A percentile compares a stretch with the other conserved stretches of the same genome.
These are phyloP conservation scores for Oxycera nigricornis DNA, from an alignment of 2,888 invertebrate species.

Conservation along the genomic window DNA sequence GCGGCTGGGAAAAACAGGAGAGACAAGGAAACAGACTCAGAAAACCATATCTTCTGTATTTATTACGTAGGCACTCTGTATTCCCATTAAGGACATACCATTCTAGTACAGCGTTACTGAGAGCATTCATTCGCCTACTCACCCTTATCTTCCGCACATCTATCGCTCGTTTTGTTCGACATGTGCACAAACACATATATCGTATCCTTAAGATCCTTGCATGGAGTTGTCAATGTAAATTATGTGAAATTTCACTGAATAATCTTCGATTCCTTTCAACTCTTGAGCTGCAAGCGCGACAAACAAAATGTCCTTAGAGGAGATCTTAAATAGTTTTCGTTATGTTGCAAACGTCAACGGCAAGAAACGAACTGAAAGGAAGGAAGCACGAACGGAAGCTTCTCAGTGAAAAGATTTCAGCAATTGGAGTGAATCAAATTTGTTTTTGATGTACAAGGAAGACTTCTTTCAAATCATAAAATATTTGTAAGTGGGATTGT, in stretches of 20 bases:
- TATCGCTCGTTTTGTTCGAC: neutral
- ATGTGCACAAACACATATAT: conserved; percentile 9
- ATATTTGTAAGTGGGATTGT: no score
- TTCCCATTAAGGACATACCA: conserved; percentile 29
- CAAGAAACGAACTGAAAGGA: neutral
- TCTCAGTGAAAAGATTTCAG: neutral
- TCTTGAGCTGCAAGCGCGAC: neutral
- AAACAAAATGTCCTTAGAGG: neutral
- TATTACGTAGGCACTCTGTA: conserved; percentile 35
- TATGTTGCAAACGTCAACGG: neutral
- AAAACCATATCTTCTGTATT: conserved; percentile 19
- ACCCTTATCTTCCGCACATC: neutral
- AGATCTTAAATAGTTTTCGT: neutral
- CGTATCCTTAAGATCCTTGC: neutral
- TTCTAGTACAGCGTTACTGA: conserved; percentile 21
- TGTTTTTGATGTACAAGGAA: no score
- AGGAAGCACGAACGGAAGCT: neutral
- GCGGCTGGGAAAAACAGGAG: neutral
- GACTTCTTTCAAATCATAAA: no score
- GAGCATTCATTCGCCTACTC: conserved; percentile 24
- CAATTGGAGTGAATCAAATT: neutral
- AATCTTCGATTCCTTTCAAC: neutral
- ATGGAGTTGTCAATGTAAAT: conserved; percentile 12
- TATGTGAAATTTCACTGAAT: conserved; percentile 21
- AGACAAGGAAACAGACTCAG: conserved; percentile 18